phyloP scores from a whole-genome alignment of 2,888 invertebrate species.

The Drosophila longiperda region DNA sequence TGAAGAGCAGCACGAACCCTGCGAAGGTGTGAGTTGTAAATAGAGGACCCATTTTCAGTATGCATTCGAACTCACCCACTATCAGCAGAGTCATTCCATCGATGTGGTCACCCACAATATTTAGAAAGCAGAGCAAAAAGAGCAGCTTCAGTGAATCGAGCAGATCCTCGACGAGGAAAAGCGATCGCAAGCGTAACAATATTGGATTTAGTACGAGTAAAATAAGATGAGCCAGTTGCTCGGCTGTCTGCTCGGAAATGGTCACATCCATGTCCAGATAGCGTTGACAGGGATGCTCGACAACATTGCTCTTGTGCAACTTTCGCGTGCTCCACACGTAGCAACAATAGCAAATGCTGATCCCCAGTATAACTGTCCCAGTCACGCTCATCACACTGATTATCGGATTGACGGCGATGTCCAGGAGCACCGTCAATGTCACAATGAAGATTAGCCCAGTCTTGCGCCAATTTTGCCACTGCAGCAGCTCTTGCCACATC shows the following conservation, averaged over 20 bases:
- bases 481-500: conserved; percentile 27
- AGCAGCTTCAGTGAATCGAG: conserved; percentile 40
- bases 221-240: conserved; percentile 21
- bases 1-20: conserved; percentile 53
- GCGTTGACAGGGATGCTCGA: conserved; percentile 44
- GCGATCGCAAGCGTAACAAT: conserved; percentile 22
- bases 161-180: conserved; percentile 43
- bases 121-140: conserved; percentile 29
- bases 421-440: conserved; percentile 42
- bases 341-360: conserved; percentile 38
- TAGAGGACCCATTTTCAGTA: neutral
- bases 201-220: conserved; percentile 30
- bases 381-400: conserved; percentile 56
- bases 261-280: conserved; percentile 37
- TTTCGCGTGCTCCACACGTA: conserved; percentile 46
- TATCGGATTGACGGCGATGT: conserved; percentile 40
- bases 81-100: conserved; percentile 33
- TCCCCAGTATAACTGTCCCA: conserved; percentile 23
- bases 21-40: neutral
- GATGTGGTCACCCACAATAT: conserved; percentile 44
- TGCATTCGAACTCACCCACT: conserved; percentile 25
- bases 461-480: conserved; percentile 56
- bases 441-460: conserved; percentile 36
- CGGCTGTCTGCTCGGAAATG: conserved; percentile 37
- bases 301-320: conserved; percentile 30